phyloP scores from a whole-genome alignment of 2,888 invertebrate genomes.

The Papilio demoleus region DNA sequence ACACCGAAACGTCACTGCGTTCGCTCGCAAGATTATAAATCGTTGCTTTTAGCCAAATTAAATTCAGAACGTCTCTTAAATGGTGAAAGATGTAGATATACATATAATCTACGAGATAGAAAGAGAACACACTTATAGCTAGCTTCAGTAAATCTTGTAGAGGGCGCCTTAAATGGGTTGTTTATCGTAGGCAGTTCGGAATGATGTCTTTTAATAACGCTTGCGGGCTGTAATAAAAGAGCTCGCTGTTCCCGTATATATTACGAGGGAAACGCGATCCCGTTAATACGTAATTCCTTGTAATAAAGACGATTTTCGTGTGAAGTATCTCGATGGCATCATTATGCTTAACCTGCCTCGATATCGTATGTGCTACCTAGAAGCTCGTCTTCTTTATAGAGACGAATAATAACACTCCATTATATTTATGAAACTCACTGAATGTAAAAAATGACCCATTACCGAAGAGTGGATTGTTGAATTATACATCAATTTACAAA shows the following conservation, averaged over 20 bases:
- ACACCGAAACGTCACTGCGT: conserved; percentile 38
- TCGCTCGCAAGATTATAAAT: conserved; percentile 48
- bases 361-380: conserved; percentile 42
- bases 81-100: conserved; percentile 35
- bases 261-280: conserved; percentile 25
- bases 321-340: conserved; percentile 39
- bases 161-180: conserved; percentile 61
- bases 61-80: conserved; percentile 43
- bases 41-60: conserved; percentile 55
- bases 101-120: conserved; percentile 19
- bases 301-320: conserved; percentile 41
- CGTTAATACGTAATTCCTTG: conserved; percentile 26
- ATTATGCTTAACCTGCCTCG: conserved; percentile 43
- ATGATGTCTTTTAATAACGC: conserved; percentile 67
- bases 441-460: conserved; percentile 23
- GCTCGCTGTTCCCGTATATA: conserved; percentile 43
- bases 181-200: conserved; percentile 65
- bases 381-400: conserved; percentile 38
- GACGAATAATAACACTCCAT: conserved; percentile 36
- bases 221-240: conserved; percentile 49
- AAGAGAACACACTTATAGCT: conserved; percentile 42
- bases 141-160: conserved; percentile 48
- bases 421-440: conserved; percentile 35
- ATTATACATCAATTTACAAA: conserved; percentile 29
- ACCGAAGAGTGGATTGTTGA: conserved; percentile 16